Evolutionary conservation across 2,113 vertebrate species (phyloP).

Genomic region (Chaetorhynchus papuensis): DNA sequence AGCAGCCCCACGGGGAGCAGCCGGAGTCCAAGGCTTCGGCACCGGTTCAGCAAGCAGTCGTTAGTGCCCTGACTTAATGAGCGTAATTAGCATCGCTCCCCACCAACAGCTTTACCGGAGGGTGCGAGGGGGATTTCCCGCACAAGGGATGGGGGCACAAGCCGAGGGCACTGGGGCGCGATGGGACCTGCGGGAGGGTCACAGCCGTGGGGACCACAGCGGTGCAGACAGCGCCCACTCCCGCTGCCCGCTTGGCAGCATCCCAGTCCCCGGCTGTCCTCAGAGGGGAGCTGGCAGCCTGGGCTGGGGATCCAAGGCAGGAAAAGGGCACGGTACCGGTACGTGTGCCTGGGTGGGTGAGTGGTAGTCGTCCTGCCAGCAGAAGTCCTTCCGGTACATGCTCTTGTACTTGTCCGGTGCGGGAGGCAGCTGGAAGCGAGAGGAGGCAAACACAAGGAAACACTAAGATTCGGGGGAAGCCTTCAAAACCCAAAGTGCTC

Average conservation of each 20-base stretch:
- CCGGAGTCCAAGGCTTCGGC: neutral
- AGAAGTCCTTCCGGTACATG: slow-evolving; percentile 15
- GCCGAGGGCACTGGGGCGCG: neutral
- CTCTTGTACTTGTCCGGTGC: slow-evolving; percentile 40
- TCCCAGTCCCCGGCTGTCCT: accelerated
- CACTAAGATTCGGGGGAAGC: neutral
- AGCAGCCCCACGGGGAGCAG: neutral
- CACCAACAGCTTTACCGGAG: neutral
- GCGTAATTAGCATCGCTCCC: neutral
- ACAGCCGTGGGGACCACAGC: neutral
- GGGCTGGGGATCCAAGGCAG: neutral
- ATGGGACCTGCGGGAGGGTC: neutral
- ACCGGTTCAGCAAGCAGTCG: neutral
- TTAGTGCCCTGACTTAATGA: slow-evolving; percentile 32
- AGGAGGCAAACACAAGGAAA: neutral
- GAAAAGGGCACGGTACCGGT: neutral
- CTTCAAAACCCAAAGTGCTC: neutral
- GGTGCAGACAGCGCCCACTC: neutral
- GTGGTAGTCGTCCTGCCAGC: neutral
- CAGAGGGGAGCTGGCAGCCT: neutral
- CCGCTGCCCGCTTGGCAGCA: accelerated
- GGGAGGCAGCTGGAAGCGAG: neutral
- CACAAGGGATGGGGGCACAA: neutral
- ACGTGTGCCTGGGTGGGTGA: neutral
- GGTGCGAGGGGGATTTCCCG: neutral